Conservation (phyloP, 35 echinoderm and acorn worm genomes). For the Antedon bifida region DNA sequence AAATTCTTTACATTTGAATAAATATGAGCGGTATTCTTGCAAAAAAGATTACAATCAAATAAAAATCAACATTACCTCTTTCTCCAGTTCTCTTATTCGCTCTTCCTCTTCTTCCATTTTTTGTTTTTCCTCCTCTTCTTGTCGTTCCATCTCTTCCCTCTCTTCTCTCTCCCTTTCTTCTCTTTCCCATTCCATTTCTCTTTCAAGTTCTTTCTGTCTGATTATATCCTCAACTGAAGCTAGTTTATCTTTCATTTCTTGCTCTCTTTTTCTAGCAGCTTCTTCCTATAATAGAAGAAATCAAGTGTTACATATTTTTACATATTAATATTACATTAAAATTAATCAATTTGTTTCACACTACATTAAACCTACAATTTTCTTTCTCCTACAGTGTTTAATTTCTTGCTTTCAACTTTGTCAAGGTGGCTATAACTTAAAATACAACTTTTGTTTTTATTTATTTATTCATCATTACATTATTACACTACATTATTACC, state of each 20-base stretch:
- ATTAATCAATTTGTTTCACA: not conserved
- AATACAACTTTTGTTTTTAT: no score
- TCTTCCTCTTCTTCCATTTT: constrained; percentile 64
- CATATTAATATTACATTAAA: not conserved
- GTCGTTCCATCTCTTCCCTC: constrained; percentile 59
- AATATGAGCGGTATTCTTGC: no score
- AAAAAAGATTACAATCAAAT: no score
- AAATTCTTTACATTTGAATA: no score
- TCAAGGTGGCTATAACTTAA: no score
- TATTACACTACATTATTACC: constrained; percentile 19
- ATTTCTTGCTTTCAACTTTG: no score
- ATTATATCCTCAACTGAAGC: constrained; percentile 65
- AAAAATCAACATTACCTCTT: constrained; percentile 28
- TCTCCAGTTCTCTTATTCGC: constrained; percentile 70
- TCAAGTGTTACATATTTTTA: not conserved
- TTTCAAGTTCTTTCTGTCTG: constrained; percentile 44
- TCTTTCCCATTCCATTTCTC: constrained; percentile 39
- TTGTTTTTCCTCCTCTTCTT: constrained; percentile 48
- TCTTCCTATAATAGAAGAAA: constrained; percentile 48
- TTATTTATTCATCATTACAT: no score
- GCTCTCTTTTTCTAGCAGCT: constrained; percentile 60
- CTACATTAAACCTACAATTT: constrained; percentile 48
- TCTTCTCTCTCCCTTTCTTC: constrained; percentile 63
- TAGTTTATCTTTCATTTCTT: constrained; percentile 79
- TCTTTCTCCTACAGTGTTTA: no score